These are phyloP conservation scores for Anorthoa munda DNA, from an alignment of 2,888 invertebrate genomes.

Conservation along the genomic window DNA sequence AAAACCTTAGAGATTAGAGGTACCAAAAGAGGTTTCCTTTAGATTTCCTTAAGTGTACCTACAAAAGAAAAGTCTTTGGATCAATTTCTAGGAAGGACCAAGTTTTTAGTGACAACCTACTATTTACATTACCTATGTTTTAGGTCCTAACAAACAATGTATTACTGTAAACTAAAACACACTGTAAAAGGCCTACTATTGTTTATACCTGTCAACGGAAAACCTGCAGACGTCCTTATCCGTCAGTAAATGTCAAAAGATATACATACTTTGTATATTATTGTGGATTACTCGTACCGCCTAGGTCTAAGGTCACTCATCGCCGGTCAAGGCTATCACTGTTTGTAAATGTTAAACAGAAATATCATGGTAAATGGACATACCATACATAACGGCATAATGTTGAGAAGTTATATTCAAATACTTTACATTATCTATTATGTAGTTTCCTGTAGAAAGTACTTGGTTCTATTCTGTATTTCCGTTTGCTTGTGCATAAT, in stretches of 20 bases:
- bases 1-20: too few species aligned
- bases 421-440: too few species aligned
- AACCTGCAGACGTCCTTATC: not conserved
- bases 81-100: slow-evolving; percentile 1
- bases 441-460: too few species aligned
- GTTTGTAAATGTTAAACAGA: slow-evolving; percentile 15
- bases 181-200: not conserved
- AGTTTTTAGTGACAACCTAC: not conserved
- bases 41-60: not conserved
- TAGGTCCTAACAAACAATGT: not conserved
- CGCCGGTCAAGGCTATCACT: not conserved
- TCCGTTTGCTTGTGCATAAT: too few species aligned
- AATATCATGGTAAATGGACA: not conserved
- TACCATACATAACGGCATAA: not conserved
- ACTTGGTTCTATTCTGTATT: too few species aligned
- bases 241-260: not conserved
- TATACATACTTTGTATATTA: not conserved
- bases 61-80: too few species aligned
- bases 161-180: too few species aligned
- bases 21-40: not conserved
- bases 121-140: not conserved
- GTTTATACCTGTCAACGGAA: not conserved
- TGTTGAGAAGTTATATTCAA: too few species aligned
- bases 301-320: not conserved
- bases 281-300: not conserved